Evolutionary conservation across 2,888 invertebrate genomes (phyloP), one percentile per base, ranked within the genome.

Genomic region (Cephus pulcher): DNA sequence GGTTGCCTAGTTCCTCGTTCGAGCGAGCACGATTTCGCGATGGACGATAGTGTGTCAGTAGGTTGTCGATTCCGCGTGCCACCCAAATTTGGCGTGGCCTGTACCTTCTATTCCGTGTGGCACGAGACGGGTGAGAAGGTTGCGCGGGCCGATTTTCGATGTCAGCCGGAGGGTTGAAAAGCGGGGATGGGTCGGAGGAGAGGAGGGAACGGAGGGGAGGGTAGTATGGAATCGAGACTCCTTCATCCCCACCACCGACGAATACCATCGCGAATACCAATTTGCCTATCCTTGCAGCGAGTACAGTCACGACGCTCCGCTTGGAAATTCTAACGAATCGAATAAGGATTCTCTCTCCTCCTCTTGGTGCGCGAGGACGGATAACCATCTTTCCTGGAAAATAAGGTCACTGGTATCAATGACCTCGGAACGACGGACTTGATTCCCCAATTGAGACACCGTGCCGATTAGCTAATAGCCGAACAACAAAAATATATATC

Each of bases 51-150:
- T 85, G 80, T 85, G 85, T 85, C 84, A 85, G 85, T 85, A 84
- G 85, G 85, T 82, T 89, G 88, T 83, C 85, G 86, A 90, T 89
- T 86, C 83, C 86, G 83, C 82, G 86, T 82, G 84, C 83, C 85
- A 80, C 80, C 88, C 88, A 86, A 90, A 89, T 89, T 89, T 87
- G 87, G 87, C 82, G 79, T 75, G 56, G 56, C 56, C 56, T 56
- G 56, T 56, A 56, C 56, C 56, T 56, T 56, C 56, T 56, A 56
- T 56, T 23, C 56, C 56, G 56, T 23, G 15, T 40, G 23, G 56
- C 23, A 56, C 15, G 12, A 56, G 56, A 23, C 56, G 23, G 56
- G 23, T 56, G 56, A 23, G 23, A 56, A 56, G 23, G 40, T 40
- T 56, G 56, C 9, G 56, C 9, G 56, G 23, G 56, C 1, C 56